A percentile compares a stretch with the other conserved stretches of the same genome.
phyloP scores from a whole-genome alignment of 2,797 vertebrate genomes.

The Squalus acanthias region DNA sequence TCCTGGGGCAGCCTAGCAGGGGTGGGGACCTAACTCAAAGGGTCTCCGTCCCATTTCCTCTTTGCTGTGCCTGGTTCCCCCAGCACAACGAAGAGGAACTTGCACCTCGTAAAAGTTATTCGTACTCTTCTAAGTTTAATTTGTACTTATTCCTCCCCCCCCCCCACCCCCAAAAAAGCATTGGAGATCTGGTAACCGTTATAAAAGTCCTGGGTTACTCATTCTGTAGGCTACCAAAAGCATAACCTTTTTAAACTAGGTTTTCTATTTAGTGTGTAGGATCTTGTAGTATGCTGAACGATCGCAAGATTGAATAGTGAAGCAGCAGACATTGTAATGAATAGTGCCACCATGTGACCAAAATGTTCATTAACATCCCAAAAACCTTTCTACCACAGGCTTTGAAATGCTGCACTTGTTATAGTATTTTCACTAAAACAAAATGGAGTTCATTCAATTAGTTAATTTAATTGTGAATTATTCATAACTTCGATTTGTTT shows the following conservation, averaged over 20 bases:
- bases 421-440: not conserved
- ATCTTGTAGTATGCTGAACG: not conserved
- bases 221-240: not conserved
- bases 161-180: not conserved
- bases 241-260: not conserved
- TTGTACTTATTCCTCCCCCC: not conserved
- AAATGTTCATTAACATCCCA: not conserved
- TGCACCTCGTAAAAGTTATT: not conserved
- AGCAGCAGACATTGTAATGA: not conserved
- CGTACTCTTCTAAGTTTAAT: not conserved
- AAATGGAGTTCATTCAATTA: not conserved
- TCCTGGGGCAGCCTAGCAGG: not conserved
- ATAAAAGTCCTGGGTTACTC: not conserved
- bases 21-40: not conserved
- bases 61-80: not conserved
- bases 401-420: not conserved
- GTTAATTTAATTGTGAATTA: constrained; percentile 5
- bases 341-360: constrained; percentile 24
- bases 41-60: not conserved
- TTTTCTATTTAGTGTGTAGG: not conserved
- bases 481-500: constrained; percentile 26
- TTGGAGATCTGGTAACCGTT: not conserved
- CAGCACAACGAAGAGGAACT: not conserved
- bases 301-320: not conserved
- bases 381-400: not conserved